Evolutionary conservation across 2,888 invertebrate genomes (phyloP).

Genomic region (Sminthurides aquaticus): DNA sequence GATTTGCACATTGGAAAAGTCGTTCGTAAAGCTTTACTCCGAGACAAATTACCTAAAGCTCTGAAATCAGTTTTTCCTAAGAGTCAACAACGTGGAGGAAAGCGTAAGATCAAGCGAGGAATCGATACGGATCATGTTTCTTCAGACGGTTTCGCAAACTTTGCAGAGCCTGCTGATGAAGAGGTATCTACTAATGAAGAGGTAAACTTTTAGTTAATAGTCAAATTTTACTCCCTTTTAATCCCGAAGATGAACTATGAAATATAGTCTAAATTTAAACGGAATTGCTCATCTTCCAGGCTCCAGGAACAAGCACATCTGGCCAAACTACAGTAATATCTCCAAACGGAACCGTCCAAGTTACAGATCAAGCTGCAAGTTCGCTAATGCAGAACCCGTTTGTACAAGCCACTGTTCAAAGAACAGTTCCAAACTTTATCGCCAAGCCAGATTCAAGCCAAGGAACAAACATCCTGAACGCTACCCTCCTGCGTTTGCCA

Average conservation of each 20-base stretch:
- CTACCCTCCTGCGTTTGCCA: not conserved
- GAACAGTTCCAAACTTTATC: not conserved
- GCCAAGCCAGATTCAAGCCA: not conserved
- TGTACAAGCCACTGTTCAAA: not conserved
- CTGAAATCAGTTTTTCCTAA: not conserved
- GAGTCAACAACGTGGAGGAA: not conserved
- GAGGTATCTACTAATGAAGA: too few species aligned
- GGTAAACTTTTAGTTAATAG: too few species aligned
- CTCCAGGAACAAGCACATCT: too few species aligned
- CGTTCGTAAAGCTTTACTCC: not conserved
- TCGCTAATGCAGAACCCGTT: too few species aligned
- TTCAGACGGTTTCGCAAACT: not conserved
- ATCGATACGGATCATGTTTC: not conserved
- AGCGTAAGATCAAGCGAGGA: not conserved
- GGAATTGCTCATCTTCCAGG: too few species aligned
- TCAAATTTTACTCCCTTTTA: too few species aligned
- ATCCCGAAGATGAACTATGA: too few species aligned
- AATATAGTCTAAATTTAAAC: too few species aligned
- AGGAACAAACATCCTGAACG: not conserved
- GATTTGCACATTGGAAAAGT: conserved; percentile 1
- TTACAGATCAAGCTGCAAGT: too few species aligned
- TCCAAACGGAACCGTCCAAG: too few species aligned
- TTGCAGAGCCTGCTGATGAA: not conserved
- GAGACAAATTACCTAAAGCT: conserved; percentile 9
- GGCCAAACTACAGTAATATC: too few species aligned